Percentiles rank a stretch among this genome's conserved stretches.
Conservation (phyloP, 2,797 vertebrate genomes). For the Tamandua tetradactyla region DNA sequence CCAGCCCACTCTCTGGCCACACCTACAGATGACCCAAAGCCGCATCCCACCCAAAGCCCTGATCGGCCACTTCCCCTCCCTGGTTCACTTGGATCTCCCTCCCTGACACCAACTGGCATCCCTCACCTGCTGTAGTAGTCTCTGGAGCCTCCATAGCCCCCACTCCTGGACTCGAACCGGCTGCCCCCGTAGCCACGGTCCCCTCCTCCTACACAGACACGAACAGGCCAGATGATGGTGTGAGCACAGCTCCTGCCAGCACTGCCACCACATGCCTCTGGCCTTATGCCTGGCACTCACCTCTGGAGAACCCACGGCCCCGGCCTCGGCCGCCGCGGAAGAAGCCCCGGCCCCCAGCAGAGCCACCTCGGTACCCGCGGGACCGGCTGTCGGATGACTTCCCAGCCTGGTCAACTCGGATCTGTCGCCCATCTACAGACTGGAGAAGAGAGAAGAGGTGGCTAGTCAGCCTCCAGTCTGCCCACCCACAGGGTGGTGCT, state of each 20-base stretch:
- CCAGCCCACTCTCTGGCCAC: too few species aligned
- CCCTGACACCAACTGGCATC: too few species aligned
- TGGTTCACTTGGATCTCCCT: too few species aligned
- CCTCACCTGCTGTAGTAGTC: slow-evolving; percentile 88
- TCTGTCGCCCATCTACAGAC: slow-evolving; percentile 94
- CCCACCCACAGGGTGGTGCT: too few species aligned
- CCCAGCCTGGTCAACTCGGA: slow-evolving; percentile 97
- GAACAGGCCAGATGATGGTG: fast-evolving
- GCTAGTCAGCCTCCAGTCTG: background rate
- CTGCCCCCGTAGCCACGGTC: slow-evolving; percentile 87
- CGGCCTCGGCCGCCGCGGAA: slow-evolving; percentile 90
- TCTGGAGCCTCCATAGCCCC: slow-evolving; percentile 86
- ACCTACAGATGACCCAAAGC: too few species aligned
- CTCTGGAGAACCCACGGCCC: slow-evolving; percentile 87
- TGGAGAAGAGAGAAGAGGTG: slow-evolving; percentile 61
- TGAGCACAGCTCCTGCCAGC: fast-evolving
- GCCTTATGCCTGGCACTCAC: slow-evolving; percentile 69
- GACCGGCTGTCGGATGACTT: slow-evolving; percentile 91
- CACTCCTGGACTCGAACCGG: slow-evolving; percentile 87
- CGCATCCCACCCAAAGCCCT: too few species aligned
- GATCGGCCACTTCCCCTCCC: too few species aligned
- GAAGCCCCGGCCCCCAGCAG: slow-evolving; percentile 87
- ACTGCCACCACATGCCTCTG: background rate
- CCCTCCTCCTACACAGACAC: slow-evolving; percentile 77
- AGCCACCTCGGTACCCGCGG: slow-evolving; percentile 89